A percentile compares a stretch with the other conserved stretches of the same genome.
These are phyloP conservation scores for Drosophila tristis DNA, from an alignment of 1,140 invertebrate genomes.

Conservation along the genomic window DNA sequence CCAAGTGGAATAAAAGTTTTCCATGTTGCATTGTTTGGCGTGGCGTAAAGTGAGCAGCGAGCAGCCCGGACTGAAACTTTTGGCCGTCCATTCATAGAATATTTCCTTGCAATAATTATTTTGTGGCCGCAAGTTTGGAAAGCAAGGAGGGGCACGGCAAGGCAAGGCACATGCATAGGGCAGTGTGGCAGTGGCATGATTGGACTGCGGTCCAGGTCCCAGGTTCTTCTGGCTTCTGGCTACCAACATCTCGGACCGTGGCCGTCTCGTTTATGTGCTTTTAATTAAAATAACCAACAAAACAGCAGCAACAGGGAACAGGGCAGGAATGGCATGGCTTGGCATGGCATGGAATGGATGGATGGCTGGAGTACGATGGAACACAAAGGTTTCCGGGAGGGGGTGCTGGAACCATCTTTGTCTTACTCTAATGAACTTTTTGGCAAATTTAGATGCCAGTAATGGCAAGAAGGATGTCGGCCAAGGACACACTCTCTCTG, in stretches of 20 bases:
- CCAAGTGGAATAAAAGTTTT: constrained; percentile 33
- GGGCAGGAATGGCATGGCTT: not conserved
- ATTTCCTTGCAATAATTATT: constrained; percentile 65
- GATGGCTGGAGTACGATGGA: too few relatives aligned
- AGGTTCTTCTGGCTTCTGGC: not conserved
- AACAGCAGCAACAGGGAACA: constrained; percentile 17
- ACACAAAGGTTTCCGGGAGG: constrained; percentile 30
- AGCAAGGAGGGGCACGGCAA: too few relatives aligned
- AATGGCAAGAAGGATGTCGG: constrained; percentile 8
- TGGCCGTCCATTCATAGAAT: constrained; percentile 54
- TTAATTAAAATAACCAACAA: constrained; percentile 67
- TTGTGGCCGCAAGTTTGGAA: constrained; percentile 58
- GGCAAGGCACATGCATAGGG: constrained; percentile 27
- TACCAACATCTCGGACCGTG: constrained; percentile 25
- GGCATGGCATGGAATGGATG: not conserved
- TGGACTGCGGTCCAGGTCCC: constrained; percentile 24
- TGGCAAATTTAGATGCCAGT: constrained; percentile 62
- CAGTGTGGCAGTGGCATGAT: constrained; percentile 13
- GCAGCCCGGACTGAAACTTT: constrained; percentile 39
- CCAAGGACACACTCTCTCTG: constrained; percentile 9
- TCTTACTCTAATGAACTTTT: constrained; percentile 65
- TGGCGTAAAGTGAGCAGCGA: constrained; percentile 51
- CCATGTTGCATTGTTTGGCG: constrained; percentile 52
- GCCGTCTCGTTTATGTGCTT: constrained; percentile 59
- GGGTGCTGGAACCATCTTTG: constrained; percentile 19